Evolutionary conservation across 1,140 invertebrate genomes (phyloP).

Genomic region (Brachionus sp.): DNA sequence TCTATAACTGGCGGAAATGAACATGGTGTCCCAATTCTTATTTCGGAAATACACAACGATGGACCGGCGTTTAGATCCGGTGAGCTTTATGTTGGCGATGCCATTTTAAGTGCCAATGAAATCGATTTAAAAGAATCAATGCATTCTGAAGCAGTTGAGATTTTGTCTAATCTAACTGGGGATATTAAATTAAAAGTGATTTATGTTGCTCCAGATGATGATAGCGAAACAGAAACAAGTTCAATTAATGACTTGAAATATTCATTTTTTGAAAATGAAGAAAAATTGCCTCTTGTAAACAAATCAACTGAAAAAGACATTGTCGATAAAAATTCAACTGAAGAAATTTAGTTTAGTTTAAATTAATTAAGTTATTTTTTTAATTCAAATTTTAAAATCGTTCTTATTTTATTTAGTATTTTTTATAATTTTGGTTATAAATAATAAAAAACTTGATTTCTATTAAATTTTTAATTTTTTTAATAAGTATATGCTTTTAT

Average conservation of each 20-base stretch:
- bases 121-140: constrained; percentile 68
- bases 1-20: constrained; percentile 77
- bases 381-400: background rate
- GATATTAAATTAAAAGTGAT: constrained; percentile 70
- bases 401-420: background rate
- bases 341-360: background rate
- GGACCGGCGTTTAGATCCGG: constrained; percentile 70
- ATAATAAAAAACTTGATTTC: background rate
- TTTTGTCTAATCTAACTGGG: constrained; percentile 66
- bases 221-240: constrained; percentile 59
- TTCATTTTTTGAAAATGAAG: constrained; percentile 29
- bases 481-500: too few species aligned
- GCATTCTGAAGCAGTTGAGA: constrained; percentile 71
- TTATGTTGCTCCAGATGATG: constrained; percentile 69
- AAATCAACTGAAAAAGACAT: background rate
- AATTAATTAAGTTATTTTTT: background rate
- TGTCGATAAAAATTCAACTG: background rate
- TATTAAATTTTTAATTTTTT: background rate
- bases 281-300: background rate
- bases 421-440: background rate
- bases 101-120: constrained; percentile 74
- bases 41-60: constrained; percentile 75
- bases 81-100: constrained; percentile 74
- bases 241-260: constrained; percentile 49
- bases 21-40: constrained; percentile 78